Evolutionary conservation across 2,113 vertebrate genomes (phyloP), one percentile per base, ranked within the genome.

Genomic region (Tragulus kanchil): DNA sequence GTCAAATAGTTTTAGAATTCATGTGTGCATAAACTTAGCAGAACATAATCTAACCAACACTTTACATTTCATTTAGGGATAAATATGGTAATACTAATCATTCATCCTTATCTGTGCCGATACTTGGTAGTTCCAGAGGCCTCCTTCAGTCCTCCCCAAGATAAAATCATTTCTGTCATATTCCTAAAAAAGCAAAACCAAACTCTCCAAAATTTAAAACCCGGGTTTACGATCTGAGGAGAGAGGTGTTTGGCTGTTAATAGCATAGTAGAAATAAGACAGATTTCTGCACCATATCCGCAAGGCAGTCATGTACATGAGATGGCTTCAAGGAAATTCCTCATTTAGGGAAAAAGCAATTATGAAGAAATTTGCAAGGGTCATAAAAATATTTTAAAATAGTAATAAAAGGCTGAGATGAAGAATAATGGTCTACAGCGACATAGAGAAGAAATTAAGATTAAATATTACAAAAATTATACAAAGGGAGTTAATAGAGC

Each of bases 1-100:
- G 4, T 4, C 89, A 77, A 97, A 95, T 21, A 56, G 89, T 45
- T 94, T 94, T 88, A 96, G 84, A 97, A 25, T 84, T 50, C 67
- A 31, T 59, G 64, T 73, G 78, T 95, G 11, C 73, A 94, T 95
- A 84, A 95, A 95, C 25, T 92, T 48, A 21, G 85, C 79, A 79
- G 79, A 45, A 95, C 93, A 95, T 26, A 28, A 61, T 9, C 45
- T 85, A 93, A 85, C 95, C 85, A 97, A 94, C 91, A 88, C 2
- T 67, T 83, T 67, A 91, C 87, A 3, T 92, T 97, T 90, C 25
- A 78, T 62, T 78, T 77, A 78, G 23, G 48, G 11, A 8, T 0
- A 11, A 61, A 3, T 50, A 85, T 31, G 48, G 54, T 82, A 95
- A 61, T 50, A 86, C 8, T 73, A 92, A 89, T 56, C n/a, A 42